Evolutionary conservation across 1,140 invertebrate genomes (phyloP).

Genomic region (Cataglyphis hispanica): DNA sequence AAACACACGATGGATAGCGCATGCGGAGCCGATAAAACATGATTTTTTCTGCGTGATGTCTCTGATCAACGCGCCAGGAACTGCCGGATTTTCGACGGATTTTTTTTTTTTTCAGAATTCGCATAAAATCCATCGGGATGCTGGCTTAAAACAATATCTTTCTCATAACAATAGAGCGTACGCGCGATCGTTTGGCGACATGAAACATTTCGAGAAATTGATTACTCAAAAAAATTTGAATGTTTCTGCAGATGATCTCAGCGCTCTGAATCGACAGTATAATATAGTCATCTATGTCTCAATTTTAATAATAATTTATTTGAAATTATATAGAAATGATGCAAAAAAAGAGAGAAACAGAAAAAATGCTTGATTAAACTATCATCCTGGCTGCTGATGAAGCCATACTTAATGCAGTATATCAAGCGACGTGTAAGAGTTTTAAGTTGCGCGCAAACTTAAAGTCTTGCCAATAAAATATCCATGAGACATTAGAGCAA

Average conservation of each 20-base stretch:
- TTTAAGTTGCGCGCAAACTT: not conserved
- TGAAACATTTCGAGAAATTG: conserved; percentile 24
- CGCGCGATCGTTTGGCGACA: not conserved
- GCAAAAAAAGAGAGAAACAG: no score
- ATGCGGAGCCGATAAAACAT: conserved; percentile 46
- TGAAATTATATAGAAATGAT: no score
- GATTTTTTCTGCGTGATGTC: conserved; percentile 26
- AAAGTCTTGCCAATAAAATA: conserved; percentile 8
- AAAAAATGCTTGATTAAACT: no score
- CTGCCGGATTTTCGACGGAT: conserved; percentile 31
- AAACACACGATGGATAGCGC: conserved; percentile 27
- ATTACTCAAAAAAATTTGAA: not conserved
- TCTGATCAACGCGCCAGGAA: conserved; percentile 29
- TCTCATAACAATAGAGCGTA: not conserved
- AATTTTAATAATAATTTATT: no score
- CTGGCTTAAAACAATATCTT: conserved; percentile 49
- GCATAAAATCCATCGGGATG: conserved; percentile 18
- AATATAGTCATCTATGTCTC: no score
- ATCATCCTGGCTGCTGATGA: not conserved
- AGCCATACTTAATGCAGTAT: not conserved
- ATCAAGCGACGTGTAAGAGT: not conserved
- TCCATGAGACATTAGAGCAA: not conserved
- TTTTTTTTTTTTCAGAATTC: conserved; percentile 15
- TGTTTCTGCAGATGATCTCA: not conserved
- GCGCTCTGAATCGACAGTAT: not conserved